Evolutionary conservation across 2,113 vertebrate genomes (phyloP).

Genomic region (Zosterops borbonicus): DNA sequence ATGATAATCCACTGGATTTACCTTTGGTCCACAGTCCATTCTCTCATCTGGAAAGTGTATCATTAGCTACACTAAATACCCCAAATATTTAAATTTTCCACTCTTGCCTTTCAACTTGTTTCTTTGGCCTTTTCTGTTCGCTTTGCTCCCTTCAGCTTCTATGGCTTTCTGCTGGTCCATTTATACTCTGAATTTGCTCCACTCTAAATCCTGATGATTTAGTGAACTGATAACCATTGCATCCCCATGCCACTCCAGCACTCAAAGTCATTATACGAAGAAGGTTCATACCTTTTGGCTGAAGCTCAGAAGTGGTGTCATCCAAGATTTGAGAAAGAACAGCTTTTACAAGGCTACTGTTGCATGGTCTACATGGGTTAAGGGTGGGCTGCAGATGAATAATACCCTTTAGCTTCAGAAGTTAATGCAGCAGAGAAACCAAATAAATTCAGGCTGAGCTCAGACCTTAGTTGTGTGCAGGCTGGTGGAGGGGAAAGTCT

Average conservation of each 20-base stretch:
- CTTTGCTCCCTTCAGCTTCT: neutral
- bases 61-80: neutral
- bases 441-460: neutral
- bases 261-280: neutral
- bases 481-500: neutral
- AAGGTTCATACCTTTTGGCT: neutral
- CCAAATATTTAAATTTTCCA: neutral
- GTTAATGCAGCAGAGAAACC: neutral
- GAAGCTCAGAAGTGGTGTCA: neutral
- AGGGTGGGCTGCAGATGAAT: neutral
- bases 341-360: neutral
- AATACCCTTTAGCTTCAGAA: neutral
- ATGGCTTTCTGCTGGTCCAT: neutral
- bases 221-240: neutral
- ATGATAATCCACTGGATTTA: neutral
- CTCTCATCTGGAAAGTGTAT: neutral
- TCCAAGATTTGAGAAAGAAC: neutral
- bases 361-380: neutral
- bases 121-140: neutral
- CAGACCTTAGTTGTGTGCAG: fast-evolving
- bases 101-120: neutral
- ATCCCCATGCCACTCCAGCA: neutral
- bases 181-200: neutral
- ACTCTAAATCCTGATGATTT: neutral
- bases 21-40: neutral